phyloP scores from a whole-genome alignment of 1,140 invertebrate genomes.

The Paramacrobiotus metropolitanus region DNA sequence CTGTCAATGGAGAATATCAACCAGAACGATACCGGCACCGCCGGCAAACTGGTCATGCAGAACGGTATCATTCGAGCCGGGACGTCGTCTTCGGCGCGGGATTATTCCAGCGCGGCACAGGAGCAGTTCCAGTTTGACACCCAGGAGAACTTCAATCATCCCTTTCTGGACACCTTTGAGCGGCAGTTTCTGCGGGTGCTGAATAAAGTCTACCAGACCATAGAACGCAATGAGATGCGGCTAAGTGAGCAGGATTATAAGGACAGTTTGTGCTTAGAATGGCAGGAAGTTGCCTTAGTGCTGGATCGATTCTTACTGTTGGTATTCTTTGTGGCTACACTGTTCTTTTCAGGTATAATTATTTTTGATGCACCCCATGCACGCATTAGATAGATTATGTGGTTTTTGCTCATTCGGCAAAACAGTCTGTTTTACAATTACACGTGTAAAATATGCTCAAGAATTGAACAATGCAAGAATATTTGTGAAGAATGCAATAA shows the following conservation, averaged over 20 bases:
- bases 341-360: slow-evolving; percentile 35
- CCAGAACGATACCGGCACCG: too few relatives aligned
- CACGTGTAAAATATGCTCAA: too few relatives aligned
- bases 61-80: too few relatives aligned
- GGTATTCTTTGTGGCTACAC: slow-evolving; percentile 38
- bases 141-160: slow-evolving; percentile 4
- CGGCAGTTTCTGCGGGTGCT: slow-evolving; percentile 35
- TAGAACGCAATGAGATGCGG: slow-evolving; percentile 42
- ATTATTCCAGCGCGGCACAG: too few relatives aligned
- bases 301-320: slow-evolving; percentile 37
- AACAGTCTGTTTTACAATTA: too few relatives aligned
- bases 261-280: slow-evolving; percentile 40
- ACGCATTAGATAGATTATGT: not conserved
- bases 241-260: slow-evolving; percentile 37
- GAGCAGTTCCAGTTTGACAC: too few relatives aligned
- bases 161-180: slow-evolving; percentile 27
- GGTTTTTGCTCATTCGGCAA: not conserved
- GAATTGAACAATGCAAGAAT: too few relatives aligned
- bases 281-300: slow-evolving; percentile 52
- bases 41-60: too few relatives aligned
- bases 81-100: too few relatives aligned
- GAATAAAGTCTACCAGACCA: slow-evolving; percentile 39
- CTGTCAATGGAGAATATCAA: not conserved
- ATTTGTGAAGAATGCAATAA: too few relatives aligned
- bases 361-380: slow-evolving; percentile 31